Percentiles rank a stretch among this genome's conserved stretches.
These are phyloP conservation scores for Drosophila monieri DNA, from an alignment of 2,888 invertebrate species.

Conservation along the genomic window DNA sequence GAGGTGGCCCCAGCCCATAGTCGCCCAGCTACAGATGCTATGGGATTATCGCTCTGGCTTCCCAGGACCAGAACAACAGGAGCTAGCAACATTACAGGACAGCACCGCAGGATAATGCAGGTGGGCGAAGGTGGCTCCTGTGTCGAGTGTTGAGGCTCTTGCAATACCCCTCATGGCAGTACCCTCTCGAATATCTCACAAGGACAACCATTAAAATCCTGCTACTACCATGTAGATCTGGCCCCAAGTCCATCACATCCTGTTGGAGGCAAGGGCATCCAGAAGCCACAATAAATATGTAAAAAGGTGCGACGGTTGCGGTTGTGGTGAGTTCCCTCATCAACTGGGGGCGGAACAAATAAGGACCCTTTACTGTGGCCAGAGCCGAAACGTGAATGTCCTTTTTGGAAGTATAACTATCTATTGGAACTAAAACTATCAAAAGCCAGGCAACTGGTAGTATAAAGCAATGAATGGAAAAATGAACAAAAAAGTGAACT, in stretches of 20 bases:
- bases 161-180: neutral
- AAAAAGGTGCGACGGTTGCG: constrained; percentile 59
- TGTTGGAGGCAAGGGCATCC: constrained; percentile 2
- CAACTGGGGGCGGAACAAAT: neutral
- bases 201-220: neutral
- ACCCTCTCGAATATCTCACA: neutral
- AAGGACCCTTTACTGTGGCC: neutral
- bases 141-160: neutral
- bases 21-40: constrained; percentile 34
- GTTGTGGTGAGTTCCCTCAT: constrained; percentile 18
- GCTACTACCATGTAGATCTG: neutral
- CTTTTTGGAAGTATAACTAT: too few species aligned
- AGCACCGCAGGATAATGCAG: constrained; percentile 1
- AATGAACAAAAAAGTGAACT: neutral
- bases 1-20: constrained; percentile 10
- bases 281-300: constrained; percentile 59
- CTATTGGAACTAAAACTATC: too few species aligned
- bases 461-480: neutral
- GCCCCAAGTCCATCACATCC: neutral
- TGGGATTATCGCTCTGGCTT: constrained; percentile 30
- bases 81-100: constrained; percentile 1
- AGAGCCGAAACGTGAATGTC: neutral
- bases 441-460: too few species aligned
- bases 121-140: neutral
- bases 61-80: neutral